Percentiles rank a stretch among this genome's conserved stretches.
Evolutionary conservation across 2,113 vertebrate genomes (phyloP).

Genomic region (Bubalus kerabau): DNA sequence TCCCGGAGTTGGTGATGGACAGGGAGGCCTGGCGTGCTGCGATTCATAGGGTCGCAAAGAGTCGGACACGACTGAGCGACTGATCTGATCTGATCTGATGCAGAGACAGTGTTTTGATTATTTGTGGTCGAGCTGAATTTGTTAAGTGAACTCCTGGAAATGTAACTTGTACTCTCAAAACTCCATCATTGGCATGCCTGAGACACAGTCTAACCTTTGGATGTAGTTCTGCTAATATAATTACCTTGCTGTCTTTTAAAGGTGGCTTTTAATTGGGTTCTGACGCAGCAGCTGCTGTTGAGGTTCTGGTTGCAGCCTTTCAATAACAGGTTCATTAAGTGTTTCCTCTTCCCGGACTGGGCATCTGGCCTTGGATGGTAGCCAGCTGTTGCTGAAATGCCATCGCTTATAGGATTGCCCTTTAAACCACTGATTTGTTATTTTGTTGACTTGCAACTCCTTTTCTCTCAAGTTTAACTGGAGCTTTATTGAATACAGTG

Average conservation of each 20-base stretch:
- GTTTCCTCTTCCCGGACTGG: background rate
- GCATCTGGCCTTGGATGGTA: background rate
- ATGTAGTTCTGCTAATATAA: background rate
- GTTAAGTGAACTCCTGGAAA: background rate
- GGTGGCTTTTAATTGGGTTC: constrained; percentile 38
- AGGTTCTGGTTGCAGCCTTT: background rate
- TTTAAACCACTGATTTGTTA: constrained; percentile 19
- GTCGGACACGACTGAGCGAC: no score
- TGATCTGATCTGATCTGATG: no score
- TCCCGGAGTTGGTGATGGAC: no score
- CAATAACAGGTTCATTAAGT: background rate
- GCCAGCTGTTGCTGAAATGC: constrained; percentile 20
- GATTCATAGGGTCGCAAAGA: no score
- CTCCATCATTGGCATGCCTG: background rate
- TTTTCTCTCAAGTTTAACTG: constrained; percentile 22
- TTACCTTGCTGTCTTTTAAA: constrained; percentile 5
- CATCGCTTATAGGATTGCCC: background rate
- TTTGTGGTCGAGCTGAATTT: background rate
- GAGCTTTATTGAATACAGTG: background rate
- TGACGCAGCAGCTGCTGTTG: background rate
- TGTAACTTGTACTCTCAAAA: background rate
- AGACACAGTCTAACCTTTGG: constrained; percentile 24
- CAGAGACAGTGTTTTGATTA: background rate
- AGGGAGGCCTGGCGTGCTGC: no score
- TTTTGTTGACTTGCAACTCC: constrained; percentile 8